Evolutionary conservation across 2,888 invertebrate species (phyloP).

Genomic region (Marasmarcha lunaedactyla): DNA sequence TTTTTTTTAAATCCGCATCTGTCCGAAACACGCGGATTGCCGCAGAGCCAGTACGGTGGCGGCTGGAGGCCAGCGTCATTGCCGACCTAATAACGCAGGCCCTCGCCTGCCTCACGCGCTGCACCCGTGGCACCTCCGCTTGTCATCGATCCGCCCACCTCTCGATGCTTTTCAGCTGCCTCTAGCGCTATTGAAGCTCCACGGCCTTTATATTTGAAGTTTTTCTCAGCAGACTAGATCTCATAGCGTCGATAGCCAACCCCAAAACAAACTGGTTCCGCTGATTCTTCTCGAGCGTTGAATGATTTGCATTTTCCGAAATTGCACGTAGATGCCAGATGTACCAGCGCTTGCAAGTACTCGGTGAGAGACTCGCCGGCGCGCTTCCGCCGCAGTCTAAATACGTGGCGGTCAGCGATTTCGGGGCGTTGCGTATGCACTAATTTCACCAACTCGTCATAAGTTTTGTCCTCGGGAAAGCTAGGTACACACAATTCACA

Average conservation of each 20-base stretch:
- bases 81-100: conserved; percentile 1
- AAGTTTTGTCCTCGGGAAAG: neutral
- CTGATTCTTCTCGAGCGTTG: conserved; percentile 5
- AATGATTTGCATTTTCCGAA: too few relatives aligned
- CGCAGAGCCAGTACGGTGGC: too few relatives aligned
- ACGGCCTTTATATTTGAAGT: neutral
- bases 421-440: conserved; percentile 4
- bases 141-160: neutral
- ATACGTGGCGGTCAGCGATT: conserved; percentile 8
- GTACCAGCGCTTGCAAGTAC: conserved; percentile 23
- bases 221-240: conserved; percentile 8
- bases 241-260: conserved; percentile 6
- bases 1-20: too few relatives aligned
- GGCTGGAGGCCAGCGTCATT: neutral
- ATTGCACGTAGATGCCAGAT: conserved; percentile 2
- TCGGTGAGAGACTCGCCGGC: conserved; percentile 4
- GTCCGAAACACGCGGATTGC: too few relatives aligned
- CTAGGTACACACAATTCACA: neutral
- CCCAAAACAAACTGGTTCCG: conserved; percentile 10
- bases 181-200: conserved; percentile 3
- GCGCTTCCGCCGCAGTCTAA: conserved; percentile 4
- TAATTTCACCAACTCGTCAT: neutral
- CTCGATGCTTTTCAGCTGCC: neutral
- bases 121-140: neutral
- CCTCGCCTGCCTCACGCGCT: conserved; percentile 3